Percentiles rank a stretch among this genome's conserved stretches.
These are phyloP conservation scores for Mesoclemmys tuberculata DNA, from an alignment of 2,113 vertebrate species.

Conservation along the genomic window DNA sequence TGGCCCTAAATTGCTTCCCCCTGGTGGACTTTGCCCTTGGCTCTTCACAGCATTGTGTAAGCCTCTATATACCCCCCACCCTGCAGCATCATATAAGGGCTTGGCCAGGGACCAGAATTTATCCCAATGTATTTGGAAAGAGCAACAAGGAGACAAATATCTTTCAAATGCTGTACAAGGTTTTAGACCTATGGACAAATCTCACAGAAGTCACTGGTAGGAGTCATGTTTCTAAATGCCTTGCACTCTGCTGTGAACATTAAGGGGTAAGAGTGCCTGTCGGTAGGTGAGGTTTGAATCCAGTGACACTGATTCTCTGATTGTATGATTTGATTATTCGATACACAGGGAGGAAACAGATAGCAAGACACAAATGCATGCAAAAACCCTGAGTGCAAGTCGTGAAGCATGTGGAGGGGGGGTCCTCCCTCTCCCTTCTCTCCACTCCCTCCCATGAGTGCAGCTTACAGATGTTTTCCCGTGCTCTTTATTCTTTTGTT, in stretches of 20 bases:
- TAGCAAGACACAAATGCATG: slow-evolving; percentile 50
- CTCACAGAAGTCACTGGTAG: background rate
- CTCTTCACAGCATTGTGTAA: background rate
- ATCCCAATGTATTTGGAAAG: background rate
- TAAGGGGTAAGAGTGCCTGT: background rate
- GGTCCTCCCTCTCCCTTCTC: slow-evolving; percentile 52
- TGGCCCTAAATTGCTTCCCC: background rate
- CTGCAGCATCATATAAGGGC: background rate
- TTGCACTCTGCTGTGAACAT: background rate
- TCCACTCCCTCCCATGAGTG: slow-evolving; percentile 22
- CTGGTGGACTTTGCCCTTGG: background rate
- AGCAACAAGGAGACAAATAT: background rate
- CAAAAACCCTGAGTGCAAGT: slow-evolving; percentile 36
- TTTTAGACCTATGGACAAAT: background rate
- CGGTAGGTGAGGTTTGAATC: slow-evolving; percentile 23
- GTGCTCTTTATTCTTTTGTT: slow-evolving; percentile 67
- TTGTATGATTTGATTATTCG: slow-evolving; percentile 46
- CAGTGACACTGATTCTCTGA: slow-evolving; percentile 55
- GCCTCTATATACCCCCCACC: rapidly evolving
- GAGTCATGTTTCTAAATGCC: background rate
- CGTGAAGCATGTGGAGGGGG: slow-evolving; percentile 25
- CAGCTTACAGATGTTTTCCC: slow-evolving; percentile 63
- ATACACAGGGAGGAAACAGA: slow-evolving; percentile 61
- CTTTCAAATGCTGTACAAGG: background rate
- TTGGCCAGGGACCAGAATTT: background rate